Evolutionary conservation across 1,140 invertebrate species (phyloP).

Genomic region (Rhizoglyphus robini): DNA sequence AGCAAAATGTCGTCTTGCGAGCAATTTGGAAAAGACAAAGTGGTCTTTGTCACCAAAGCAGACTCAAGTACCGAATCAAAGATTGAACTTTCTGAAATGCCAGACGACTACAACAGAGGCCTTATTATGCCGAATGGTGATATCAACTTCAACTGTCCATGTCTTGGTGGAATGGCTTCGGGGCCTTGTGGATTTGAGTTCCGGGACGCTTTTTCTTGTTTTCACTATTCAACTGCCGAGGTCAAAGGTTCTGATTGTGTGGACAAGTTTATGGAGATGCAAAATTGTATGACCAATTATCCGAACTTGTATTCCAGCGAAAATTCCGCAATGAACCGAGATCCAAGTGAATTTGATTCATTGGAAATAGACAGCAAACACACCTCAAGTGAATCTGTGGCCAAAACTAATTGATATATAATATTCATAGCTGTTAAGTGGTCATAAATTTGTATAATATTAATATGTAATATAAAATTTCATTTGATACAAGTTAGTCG

Average conservation of each 20-base stretch:
- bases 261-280: constrained; percentile 76
- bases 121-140: constrained; percentile 70
- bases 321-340: constrained; percentile 7
- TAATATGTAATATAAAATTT: neutral
- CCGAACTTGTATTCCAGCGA: constrained; percentile 64
- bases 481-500: neutral
- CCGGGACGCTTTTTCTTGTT: constrained; percentile 83
- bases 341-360: constrained; percentile 6
- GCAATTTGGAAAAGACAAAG: constrained; percentile 54
- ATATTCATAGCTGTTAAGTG: neutral
- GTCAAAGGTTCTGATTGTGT: constrained; percentile 79
- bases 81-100: constrained; percentile 51
- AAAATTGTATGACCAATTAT: constrained; percentile 77
- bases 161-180: constrained; percentile 84
- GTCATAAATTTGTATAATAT: neutral
- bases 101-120: constrained; percentile 40
- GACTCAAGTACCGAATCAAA: constrained; percentile 51
- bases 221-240: constrained; percentile 64
- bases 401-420: neutral
- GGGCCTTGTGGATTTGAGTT: constrained; percentile 87
- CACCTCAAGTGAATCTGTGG: neutral
- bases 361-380: neutral
- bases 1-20: constrained; percentile 19
- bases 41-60: constrained; percentile 67
- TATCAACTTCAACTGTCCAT: constrained; percentile 95